Evolutionary conservation across 2,113 vertebrate genomes (phyloP), one percentile per base, ranked within the genome.

Genomic region (Mugil cephalus): DNA sequence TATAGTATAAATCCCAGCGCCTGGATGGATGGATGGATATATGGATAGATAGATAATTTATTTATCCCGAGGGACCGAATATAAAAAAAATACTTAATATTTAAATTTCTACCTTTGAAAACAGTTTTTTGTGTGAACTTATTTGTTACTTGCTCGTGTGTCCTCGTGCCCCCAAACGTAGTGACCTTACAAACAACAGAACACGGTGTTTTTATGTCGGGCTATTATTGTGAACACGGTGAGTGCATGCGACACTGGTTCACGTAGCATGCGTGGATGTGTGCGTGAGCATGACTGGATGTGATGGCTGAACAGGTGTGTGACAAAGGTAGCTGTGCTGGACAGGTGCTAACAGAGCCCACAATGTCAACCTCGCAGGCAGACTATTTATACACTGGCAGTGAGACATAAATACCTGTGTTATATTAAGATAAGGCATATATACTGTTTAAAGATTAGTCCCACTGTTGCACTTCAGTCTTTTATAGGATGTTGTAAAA

Each of bases 301-400:
- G 4, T 52, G 63, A 62, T 38, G 47, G 46, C 51, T 52, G 54
- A 82, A 80, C 77, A 86, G 81, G 81, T 81, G 83, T 61, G 66
- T 47, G 75, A 78, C 62, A 66, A 51, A 69, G 79, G 83, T 83
- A 62, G 56, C 45, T 60, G 55, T 52, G 17, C 62, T 36, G 45
- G 65, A 80, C 74, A 63, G 73, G 66, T 69, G 61, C 60, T 40
- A 39, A 55, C 9, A 51, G 56, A 62, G 69, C 64, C 60, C 68
- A 7, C 56, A 65, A 52, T 69, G 74, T 66, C 68, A 58, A 14
- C 59, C 64, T 50, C 69, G 48, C 53, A 60, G 66, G 60, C 8
- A 8, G 64, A 21, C 73, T 82, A 74, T 87, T 80, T 76, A 71
- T 80, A 79, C 54, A 9, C 13, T 0, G 1, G 18, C 60, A 62